A percentile compares a stretch with the other conserved stretches of the same genome.
Conservation (phyloP, 2,113 vertebrate genomes). For the Eulemur macaco region DNA sequence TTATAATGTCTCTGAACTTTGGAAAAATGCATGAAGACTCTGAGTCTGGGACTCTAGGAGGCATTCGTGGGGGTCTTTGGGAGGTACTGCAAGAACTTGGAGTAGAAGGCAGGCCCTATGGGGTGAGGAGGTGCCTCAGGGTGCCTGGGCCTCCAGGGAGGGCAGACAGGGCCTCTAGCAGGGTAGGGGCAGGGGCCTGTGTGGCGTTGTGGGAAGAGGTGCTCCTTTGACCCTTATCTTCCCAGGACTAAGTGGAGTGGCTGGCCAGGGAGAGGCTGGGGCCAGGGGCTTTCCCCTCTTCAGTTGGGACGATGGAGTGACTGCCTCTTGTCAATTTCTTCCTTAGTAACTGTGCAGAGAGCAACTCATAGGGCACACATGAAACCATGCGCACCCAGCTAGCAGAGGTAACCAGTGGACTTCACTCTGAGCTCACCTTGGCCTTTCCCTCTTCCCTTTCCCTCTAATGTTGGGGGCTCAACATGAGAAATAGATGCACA, state of each 20-base stretch:
- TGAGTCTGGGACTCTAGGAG: background rate
- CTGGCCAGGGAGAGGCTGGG: background rate
- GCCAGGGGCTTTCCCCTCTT: background rate
- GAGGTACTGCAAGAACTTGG: background rate
- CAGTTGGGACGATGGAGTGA: background rate
- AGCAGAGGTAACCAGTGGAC: background rate
- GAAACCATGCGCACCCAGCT: background rate
- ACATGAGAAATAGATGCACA: background rate
- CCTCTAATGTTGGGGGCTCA: background rate
- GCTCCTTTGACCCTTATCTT: background rate
- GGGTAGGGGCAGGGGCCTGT: background rate
- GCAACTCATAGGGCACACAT: background rate
- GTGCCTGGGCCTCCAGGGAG: background rate
- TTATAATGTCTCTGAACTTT: background rate
- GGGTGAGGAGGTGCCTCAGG: background rate
- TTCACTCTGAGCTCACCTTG: background rate
- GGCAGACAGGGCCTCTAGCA: background rate
- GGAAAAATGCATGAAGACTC: background rate
- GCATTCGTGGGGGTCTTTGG: background rate
- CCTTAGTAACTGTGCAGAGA: background rate
- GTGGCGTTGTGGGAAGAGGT: background rate
- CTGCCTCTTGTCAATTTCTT: background rate
- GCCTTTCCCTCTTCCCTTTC: background rate
- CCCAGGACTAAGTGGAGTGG: background rate
- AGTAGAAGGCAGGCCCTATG: background rate